Evolutionary conservation across 2,888 invertebrate genomes (phyloP).

Genomic region (Pseudeuparius sepicola): DNA sequence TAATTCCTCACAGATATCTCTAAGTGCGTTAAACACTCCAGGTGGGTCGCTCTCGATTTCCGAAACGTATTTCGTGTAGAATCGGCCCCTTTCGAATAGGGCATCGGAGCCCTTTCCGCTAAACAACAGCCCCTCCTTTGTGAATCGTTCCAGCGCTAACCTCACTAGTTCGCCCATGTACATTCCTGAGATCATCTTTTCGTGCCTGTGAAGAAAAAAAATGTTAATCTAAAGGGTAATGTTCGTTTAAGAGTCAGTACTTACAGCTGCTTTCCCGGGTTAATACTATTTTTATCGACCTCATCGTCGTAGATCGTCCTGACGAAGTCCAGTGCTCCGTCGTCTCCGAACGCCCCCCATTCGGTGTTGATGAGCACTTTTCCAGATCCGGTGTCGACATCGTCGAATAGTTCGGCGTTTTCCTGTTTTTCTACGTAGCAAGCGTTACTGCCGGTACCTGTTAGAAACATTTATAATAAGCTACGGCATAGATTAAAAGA

Average conservation of each 20-base stretch:
- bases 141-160: slow-evolving; percentile 73
- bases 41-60: slow-evolving; percentile 88
- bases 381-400: slow-evolving; percentile 49
- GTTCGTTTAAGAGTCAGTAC: slow-evolving; percentile 5
- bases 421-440: slow-evolving; percentile 88
- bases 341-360: slow-evolving; percentile 97
- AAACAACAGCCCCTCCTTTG: slow-evolving; percentile 71
- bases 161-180: slow-evolving; percentile 98
- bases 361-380: slow-evolving; percentile 90
- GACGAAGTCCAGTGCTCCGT: slow-evolving; percentile 77
- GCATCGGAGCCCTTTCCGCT: slow-evolving; percentile 73
- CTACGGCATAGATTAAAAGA: too few relatives aligned
- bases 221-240: not conserved
- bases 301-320: slow-evolving; percentile 78
- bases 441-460: slow-evolving; percentile 89
- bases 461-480: too few relatives aligned
- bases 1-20: slow-evolving; percentile 70
- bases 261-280: slow-evolving; percentile 70
- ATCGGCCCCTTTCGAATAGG: slow-evolving; percentile 68
- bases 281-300: slow-evolving; percentile 78
- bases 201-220: slow-evolving; percentile 43
- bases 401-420: slow-evolving; percentile 72
- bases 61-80: slow-evolving; percentile 96
- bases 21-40: slow-evolving; percentile 72
- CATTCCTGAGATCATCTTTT: slow-evolving; percentile 99